These are phyloP conservation scores for Beaufortia kweichowensis DNA, from an alignment of 2,113 vertebrate genomes.

Conservation along the genomic window DNA sequence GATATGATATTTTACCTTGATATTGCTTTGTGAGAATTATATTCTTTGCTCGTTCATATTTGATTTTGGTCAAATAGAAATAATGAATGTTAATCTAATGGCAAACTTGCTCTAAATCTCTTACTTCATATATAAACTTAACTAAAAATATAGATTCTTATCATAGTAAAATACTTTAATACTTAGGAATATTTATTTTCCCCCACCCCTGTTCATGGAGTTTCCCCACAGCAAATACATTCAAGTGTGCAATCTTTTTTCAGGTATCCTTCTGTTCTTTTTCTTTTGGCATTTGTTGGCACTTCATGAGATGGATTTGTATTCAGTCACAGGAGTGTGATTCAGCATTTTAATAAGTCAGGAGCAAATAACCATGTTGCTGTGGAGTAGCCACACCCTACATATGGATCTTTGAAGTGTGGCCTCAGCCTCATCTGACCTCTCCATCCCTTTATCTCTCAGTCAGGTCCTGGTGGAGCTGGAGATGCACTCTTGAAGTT, in stretches of 20 bases:
- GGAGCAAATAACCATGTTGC: neutral
- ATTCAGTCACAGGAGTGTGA: neutral
- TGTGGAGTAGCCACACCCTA: neutral
- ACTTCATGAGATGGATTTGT: neutral
- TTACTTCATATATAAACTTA: too few species aligned
- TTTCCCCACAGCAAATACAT: neutral
- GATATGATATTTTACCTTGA: too few species aligned
- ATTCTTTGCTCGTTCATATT: too few species aligned
- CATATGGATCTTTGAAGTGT: slow-evolving; percentile 1
- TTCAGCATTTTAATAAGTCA: neutral
- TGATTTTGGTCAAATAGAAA: too few species aligned
- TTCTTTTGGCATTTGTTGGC: neutral
- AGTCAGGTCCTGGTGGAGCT: slow-evolving; percentile 48
- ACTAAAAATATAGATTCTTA: too few species aligned
- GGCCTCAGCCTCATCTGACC: slow-evolving; percentile 56
- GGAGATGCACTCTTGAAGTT: slow-evolving; percentile 51
- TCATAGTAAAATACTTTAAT: too few species aligned
- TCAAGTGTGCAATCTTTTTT: neutral
- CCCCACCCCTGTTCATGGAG: neutral
- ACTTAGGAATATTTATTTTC: too few species aligned
- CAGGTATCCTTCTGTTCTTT: neutral
- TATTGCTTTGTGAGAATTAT: too few species aligned
- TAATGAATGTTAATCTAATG: too few species aligned
- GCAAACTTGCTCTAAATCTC: too few species aligned
- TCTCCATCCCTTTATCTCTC: slow-evolving; percentile 44